Evolutionary conservation across 37 sponge, comb jelly and placozoan genomes (phyloP).

Genomic region (Corticium candelabrum): DNA sequence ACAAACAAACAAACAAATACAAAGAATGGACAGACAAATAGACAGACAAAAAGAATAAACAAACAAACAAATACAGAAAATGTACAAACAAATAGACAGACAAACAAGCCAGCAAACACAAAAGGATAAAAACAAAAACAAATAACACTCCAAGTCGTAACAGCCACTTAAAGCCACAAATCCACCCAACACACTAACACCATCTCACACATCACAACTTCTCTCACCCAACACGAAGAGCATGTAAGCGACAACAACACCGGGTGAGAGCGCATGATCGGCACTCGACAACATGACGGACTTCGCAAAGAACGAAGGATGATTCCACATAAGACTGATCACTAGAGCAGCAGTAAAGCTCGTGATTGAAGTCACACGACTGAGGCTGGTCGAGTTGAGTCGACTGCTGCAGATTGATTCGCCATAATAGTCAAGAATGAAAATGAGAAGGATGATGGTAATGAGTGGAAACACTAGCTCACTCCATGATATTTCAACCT

Average conservation of each 20-base stretch:
- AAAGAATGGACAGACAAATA: too few species aligned
- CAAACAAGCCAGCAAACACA: too few species aligned
- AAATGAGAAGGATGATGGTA: not conserved
- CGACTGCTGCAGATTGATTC: not conserved
- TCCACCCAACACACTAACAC: too few species aligned
- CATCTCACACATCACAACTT: too few species aligned
- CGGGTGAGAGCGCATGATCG: not conserved
- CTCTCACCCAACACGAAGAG: not conserved
- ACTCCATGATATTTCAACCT: not conserved
- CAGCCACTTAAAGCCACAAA: too few species aligned
- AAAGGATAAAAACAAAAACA: too few species aligned
- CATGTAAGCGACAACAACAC: not conserved
- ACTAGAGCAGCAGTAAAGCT: not conserved
- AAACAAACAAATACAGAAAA: too few species aligned
- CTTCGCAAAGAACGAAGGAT: not conserved
- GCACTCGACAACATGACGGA: not conserved
- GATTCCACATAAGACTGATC: not conserved
- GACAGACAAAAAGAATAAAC: too few species aligned
- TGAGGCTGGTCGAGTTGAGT: not conserved
- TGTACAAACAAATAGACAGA: too few species aligned
- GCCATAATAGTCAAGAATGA: not conserved
- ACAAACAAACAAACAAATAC: too few species aligned
- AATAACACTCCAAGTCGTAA: too few species aligned
- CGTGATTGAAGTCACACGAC: not conserved
- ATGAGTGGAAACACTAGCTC: not conserved